Percentiles rank a stretch among this genome's conserved stretches.
Conservation (phyloP, 2,797 vertebrate species). For the Sebastes umbrosus region DNA sequence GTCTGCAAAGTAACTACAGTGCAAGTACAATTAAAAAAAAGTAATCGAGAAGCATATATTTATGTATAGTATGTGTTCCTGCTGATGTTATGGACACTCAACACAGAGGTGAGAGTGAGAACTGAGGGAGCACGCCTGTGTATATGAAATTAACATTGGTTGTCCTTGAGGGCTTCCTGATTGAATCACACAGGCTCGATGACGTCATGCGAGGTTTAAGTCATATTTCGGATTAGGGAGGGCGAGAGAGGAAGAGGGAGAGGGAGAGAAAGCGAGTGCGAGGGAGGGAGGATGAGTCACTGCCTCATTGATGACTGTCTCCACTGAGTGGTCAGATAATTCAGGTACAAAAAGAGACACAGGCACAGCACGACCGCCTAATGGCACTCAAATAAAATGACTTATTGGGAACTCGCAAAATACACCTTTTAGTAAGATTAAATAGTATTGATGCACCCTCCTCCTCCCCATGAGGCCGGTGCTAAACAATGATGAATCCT, state of each 20-base stretch:
- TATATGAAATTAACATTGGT: constrained; percentile 83
- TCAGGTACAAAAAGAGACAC: constrained; percentile 79
- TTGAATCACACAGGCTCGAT: constrained; percentile 79
- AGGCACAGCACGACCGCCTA: constrained; percentile 72
- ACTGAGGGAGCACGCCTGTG: constrained; percentile 47
- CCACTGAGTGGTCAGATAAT: constrained; percentile 80
- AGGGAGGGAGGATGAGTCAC: constrained; percentile 76
- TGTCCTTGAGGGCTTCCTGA: constrained; percentile 85
- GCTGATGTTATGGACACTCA: background rate
- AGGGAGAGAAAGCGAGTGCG: background rate
- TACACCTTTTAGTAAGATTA: constrained; percentile 86
- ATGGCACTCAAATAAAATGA: constrained; percentile 84
- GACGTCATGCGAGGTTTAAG: constrained; percentile 78
- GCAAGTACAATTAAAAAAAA: background rate
- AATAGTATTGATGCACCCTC: constrained; percentile 71
- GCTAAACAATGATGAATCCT: constrained; percentile 64
- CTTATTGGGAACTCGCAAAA: constrained; percentile 81
- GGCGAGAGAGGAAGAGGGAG: background rate
- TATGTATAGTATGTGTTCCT: background rate
- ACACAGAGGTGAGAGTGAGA: constrained; percentile 47
- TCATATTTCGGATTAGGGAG: constrained; percentile 76
- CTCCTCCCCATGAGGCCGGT: constrained; percentile 12
- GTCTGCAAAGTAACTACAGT: background rate
- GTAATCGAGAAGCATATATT: background rate
- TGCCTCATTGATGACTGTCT: constrained; percentile 76